These are phyloP conservation scores for Andrena marginata DNA, from an alignment of 2,888 invertebrate species.

Conservation along the genomic window DNA sequence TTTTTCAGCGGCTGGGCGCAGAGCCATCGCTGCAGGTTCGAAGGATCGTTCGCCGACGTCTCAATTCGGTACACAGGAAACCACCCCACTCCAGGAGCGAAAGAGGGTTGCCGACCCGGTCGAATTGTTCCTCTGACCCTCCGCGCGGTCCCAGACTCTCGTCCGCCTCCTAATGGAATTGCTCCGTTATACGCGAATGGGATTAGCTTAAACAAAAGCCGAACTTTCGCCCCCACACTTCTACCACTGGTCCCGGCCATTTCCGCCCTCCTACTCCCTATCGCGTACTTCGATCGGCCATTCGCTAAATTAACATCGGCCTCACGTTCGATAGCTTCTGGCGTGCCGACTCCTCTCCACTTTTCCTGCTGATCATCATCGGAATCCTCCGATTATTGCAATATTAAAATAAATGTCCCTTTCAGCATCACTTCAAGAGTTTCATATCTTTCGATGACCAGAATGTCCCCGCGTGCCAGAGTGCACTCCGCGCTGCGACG, in stretches of 20 bases:
- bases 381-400: neutral
- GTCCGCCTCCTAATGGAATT: slow-evolving; percentile 82
- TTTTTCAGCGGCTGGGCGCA: neutral
- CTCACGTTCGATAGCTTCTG: neutral
- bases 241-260: neutral
- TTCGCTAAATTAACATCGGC: slow-evolving; percentile 43
- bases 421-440: no score
- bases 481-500: neutral
- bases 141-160: slow-evolving; percentile 33
- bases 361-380: neutral
- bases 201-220: slow-evolving; percentile 79
- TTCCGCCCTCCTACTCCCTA: slow-evolving; percentile 13
- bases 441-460: no score
- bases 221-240: slow-evolving; percentile 64
- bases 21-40: slow-evolving; percentile 31
- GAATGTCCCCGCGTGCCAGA: neutral
- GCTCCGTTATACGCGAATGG: slow-evolving; percentile 69
- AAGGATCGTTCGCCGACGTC: slow-evolving; percentile 47
- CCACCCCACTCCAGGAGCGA: slow-evolving; percentile 11
- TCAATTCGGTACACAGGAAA: slow-evolving; percentile 48
- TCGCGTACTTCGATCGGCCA: slow-evolving; percentile 15
- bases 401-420: neutral
- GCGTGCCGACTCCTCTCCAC: neutral
- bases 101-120: slow-evolving; percentile 37
- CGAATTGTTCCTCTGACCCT: slow-evolving; percentile 46